Evolutionary conservation across 2,888 invertebrate genomes (phyloP).

Genomic region (Polietes domitor): DNA sequence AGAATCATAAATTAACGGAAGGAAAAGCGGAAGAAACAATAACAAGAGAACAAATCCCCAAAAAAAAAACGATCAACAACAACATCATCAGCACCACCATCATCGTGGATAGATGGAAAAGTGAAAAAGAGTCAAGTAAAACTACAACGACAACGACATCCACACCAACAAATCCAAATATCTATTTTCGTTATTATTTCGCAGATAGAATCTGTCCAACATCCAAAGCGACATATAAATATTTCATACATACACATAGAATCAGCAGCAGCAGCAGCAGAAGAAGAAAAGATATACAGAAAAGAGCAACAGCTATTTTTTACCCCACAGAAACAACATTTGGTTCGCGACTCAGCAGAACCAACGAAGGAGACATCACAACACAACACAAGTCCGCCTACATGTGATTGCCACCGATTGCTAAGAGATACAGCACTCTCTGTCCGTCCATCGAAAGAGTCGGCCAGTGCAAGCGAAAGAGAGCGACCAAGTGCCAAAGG

Average conservation of each 20-base stretch:
- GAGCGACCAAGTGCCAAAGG: neutral
- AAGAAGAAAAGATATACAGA: neutral
- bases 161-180: neutral
- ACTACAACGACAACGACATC: neutral
- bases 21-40: slow-evolving; percentile 49
- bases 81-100: slow-evolving; percentile 35
- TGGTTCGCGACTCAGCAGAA: slow-evolving; percentile 45
- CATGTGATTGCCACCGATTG: slow-evolving; percentile 42
- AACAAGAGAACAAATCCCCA: neutral
- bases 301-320: slow-evolving; percentile 19
- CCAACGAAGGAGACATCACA: slow-evolving; percentile 30
- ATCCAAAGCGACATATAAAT: slow-evolving; percentile 34
- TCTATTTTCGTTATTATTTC: slow-evolving; percentile 55
- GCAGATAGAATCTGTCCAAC: slow-evolving; percentile 47
- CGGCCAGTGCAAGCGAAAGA: slow-evolving; percentile 17
- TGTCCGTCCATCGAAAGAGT: neutral
- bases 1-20: slow-evolving; percentile 46
- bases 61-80: neutral
- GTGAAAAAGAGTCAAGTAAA: neutral
- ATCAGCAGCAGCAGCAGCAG: neutral
- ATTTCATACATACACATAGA: slow-evolving; percentile 8
- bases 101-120: slow-evolving; percentile 40
- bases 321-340: slow-evolving; percentile 7
- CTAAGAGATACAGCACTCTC: slow-evolving; percentile 31
- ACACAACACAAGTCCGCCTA: slow-evolving; percentile 53